Conservation (phyloP, 2,888 invertebrate genomes). For the Meteorus cinctellus region DNA sequence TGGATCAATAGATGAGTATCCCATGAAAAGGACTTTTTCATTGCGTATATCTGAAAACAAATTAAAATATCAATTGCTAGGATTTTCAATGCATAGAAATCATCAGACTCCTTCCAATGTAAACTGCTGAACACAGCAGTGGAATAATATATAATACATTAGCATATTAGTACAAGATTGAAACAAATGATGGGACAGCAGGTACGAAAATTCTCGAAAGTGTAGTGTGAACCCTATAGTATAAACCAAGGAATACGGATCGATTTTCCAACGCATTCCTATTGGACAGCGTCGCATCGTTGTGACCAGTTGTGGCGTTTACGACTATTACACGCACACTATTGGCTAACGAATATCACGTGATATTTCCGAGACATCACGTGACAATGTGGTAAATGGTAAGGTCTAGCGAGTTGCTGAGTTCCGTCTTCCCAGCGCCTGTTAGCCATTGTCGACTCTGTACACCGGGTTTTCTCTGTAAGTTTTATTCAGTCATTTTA, state of each 20-base stretch:
- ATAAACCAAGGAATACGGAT: constrained; percentile 32
- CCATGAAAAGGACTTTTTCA: too few relatives aligned
- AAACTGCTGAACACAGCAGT: too few relatives aligned
- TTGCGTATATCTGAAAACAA: not conserved
- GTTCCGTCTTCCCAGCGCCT: constrained; percentile 70
- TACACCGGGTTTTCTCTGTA: constrained; percentile 68
- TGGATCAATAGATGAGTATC: too few relatives aligned
- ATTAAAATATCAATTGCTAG: too few relatives aligned
- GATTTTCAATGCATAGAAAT: too few relatives aligned
- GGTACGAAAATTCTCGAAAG: not conserved
- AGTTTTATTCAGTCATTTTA: constrained; percentile 48
- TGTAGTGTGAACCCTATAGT: too few relatives aligned
- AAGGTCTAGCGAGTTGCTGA: constrained; percentile 61
- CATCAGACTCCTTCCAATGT: too few relatives aligned
- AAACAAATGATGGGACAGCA: not conserved
- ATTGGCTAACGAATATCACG: constrained; percentile 54
- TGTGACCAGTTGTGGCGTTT: constrained; percentile 16
- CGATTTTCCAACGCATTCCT: constrained; percentile 51
- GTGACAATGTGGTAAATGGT: constrained; percentile 57
- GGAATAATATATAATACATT: too few relatives aligned
- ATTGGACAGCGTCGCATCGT: constrained; percentile 31
- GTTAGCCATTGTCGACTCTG: constrained; percentile 71
- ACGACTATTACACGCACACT: not conserved
- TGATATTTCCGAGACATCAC: constrained; percentile 47
- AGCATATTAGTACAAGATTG: not conserved